phyloP scores from a whole-genome alignment of 2,113 vertebrate species.

The Sinocyclocheilus anophthalmus region DNA sequence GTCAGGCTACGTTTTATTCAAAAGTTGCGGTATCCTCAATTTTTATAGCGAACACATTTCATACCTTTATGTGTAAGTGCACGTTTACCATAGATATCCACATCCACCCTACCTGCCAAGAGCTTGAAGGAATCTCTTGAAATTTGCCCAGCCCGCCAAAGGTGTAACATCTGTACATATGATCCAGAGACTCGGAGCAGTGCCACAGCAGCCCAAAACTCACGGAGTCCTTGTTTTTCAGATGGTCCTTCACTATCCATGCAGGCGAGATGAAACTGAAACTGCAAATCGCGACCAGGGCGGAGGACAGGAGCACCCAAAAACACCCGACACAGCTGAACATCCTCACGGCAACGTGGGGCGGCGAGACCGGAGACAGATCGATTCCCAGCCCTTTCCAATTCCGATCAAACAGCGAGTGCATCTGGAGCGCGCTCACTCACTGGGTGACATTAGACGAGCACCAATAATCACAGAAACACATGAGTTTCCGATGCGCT shows the following conservation, averaged over 20 bases:
- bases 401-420: constrained; percentile 78
- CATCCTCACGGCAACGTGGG: constrained; percentile 80
- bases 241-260: constrained; percentile 83
- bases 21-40: not conserved
- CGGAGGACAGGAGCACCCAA: constrained; percentile 86
- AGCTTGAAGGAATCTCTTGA: constrained; percentile 85
- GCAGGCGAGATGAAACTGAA: constrained; percentile 87
- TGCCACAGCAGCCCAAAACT: constrained; percentile 89
- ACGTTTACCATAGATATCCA: not conserved
- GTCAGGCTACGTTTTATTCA: not conserved
- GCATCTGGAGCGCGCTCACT: constrained; percentile 77
- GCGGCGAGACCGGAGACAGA: constrained; percentile 71
- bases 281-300: constrained; percentile 83
- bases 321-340: constrained; percentile 87
- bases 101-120: constrained; percentile 84
- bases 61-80: not conserved
- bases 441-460: constrained; percentile 41
- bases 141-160: constrained; percentile 82
- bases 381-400: constrained; percentile 76
- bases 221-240: constrained; percentile 76
- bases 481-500: not conserved
- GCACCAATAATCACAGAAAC: not conserved
- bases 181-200: constrained; percentile 81
- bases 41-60: not conserved
- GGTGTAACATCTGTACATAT: constrained; percentile 81